Conservation (phyloP, 92 coral and sea anemone species). For the Diadumene lineata region DNA sequence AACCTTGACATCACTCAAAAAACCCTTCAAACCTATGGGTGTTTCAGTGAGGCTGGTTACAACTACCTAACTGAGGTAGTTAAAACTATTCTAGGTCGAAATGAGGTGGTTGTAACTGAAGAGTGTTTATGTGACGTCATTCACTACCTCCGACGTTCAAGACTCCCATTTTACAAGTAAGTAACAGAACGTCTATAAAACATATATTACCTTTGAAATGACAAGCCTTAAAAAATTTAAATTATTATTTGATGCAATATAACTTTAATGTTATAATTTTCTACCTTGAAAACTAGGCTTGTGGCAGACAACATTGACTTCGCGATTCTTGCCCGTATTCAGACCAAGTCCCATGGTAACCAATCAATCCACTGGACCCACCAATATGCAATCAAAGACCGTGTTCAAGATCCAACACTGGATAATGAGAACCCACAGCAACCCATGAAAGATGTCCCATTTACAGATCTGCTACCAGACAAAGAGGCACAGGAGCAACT, state of each 20-base stretch:
- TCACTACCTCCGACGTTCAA: too few relatives aligned
- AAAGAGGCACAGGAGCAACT: constrained; percentile 38
- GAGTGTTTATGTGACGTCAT: too few relatives aligned
- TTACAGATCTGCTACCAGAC: constrained; percentile 48
- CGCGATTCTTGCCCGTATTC: constrained; percentile 29
- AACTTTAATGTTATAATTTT: too few relatives aligned
- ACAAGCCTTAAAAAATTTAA: too few relatives aligned
- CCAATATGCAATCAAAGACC: constrained; percentile 56
- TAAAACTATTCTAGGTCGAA: too few relatives aligned
- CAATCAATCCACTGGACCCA: constrained; percentile 76
- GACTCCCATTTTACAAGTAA: too few relatives aligned
- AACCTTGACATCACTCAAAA: constrained; percentile 17
- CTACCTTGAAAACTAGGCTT: too few relatives aligned
- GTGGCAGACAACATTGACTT: constrained; percentile 43
- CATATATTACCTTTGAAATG: too few relatives aligned
- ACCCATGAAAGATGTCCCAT: constrained; percentile 43
- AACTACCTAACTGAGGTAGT: too few relatives aligned
- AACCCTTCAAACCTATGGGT: constrained; percentile 14
- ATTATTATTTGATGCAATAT: too few relatives aligned
- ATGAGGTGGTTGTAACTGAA: too few relatives aligned
- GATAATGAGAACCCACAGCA: constrained; percentile 30
- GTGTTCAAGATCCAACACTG: constrained; percentile 46
- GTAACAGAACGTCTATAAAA: too few relatives aligned
- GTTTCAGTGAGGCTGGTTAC: neutral
- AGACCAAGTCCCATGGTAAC: constrained; percentile 29